Evolutionary conservation across 92 coral and sea anemone genomes (phyloP).

Genomic region (Epizoanthus stellaris): DNA sequence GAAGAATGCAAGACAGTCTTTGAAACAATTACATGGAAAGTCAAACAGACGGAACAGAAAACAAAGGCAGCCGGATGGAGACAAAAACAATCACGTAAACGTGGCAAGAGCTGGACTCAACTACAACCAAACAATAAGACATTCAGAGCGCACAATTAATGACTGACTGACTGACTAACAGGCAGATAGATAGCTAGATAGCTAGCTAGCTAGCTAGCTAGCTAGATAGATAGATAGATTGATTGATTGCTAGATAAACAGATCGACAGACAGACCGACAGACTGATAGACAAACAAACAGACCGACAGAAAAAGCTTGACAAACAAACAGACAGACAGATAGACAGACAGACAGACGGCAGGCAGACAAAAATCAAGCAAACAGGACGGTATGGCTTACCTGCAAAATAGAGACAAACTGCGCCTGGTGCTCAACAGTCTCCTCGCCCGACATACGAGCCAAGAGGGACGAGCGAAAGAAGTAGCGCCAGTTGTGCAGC

Average conservation of each 20-base stretch:
- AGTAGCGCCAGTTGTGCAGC: constrained; percentile 97
- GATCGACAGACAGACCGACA: not conserved
- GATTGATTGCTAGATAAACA: too few relatives aligned
- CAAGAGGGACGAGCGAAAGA: constrained; percentile 89
- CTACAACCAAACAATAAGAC: too few relatives aligned
- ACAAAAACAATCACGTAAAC: too few relatives aligned
- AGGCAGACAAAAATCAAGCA: not conserved
- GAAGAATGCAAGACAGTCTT: too few relatives aligned
- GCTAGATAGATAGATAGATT: not conserved
- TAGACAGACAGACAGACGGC: not conserved
- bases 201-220: not conserved
- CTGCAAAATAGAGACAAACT: constrained; percentile 92
- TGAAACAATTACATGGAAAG: too few relatives aligned
- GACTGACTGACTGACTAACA: too few relatives aligned
- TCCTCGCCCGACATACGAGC: constrained; percentile 85
- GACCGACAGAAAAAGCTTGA: not conserved
- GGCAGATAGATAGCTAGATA: too few relatives aligned
- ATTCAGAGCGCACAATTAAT: too few relatives aligned
- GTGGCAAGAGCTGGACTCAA: too few relatives aligned
- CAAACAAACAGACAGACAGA: not conserved
- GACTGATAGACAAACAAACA: not conserved
- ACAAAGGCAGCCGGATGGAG: too few relatives aligned
- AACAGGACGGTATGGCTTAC: constrained; percentile 37
- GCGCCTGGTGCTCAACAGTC: constrained; percentile 85
- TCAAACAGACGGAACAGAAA: too few relatives aligned